Conservation (phyloP, 2,888 invertebrate genomes). For the Pristionchus arcanus region DNA sequence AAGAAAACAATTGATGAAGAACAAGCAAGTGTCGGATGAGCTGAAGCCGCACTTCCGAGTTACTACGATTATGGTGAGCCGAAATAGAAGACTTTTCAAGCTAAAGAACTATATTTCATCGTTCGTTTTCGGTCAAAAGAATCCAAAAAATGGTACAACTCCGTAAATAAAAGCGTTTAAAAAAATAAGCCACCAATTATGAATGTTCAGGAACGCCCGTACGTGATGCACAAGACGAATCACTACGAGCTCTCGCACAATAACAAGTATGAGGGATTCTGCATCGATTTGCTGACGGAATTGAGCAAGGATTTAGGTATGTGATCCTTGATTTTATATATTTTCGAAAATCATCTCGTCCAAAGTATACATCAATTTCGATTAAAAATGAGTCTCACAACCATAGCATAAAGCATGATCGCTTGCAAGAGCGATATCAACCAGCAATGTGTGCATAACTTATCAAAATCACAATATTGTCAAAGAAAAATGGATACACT, state of each 20-base stretch:
- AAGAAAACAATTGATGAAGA: constrained; percentile 74
- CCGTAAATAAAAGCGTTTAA: too few species aligned
- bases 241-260: constrained; percentile 81
- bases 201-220: constrained; percentile 80
- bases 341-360: too few species aligned
- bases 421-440: too few species aligned
- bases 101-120: too few species aligned
- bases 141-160: background rate
- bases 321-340: background rate
- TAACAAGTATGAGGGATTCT: constrained; percentile 88
- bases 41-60: constrained; percentile 80
- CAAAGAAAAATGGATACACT: too few species aligned
- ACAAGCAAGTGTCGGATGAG: constrained; percentile 78
- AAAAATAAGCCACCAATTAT: too few species aligned
- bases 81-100: too few species aligned
- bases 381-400: background rate
- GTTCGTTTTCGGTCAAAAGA: too few species aligned
- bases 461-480: too few species aligned
- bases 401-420: background rate
- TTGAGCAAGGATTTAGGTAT: constrained; percentile 76
- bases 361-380: too few species aligned
- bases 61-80: constrained; percentile 79
- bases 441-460: too few species aligned
- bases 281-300: constrained; percentile 86
- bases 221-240: constrained; percentile 80